Base-by-base conservation (phyloP, 2,113 vertebrate genomes). In the Chamaetylas fuelleborni region DNA sequence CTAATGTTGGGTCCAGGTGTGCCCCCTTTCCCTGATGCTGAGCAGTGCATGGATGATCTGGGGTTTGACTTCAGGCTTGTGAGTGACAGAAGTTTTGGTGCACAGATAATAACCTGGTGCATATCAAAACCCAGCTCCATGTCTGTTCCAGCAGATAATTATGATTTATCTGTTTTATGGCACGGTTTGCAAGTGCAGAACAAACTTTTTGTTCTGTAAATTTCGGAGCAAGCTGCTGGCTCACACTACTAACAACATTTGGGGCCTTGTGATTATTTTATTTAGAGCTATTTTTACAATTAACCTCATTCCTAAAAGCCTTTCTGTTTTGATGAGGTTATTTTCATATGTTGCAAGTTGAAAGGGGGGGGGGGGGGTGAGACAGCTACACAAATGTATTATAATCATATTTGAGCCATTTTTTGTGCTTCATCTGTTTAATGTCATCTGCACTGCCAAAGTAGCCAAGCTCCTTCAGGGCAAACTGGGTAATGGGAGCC, bases 351-450 rank as follows among this genome's bases (percentile, higher is more conserved):
- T 71, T 77, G 57, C 76, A 74, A 90, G 79, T 34, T 86, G 90
- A 91, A 95, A 94, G 8, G 61, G 57, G 36, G 78, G 78, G 8
- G 61, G 57, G 36, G 78, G 78, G 36, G 54, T 70, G 86, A 61
- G 84, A 58, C 81, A 96, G 90, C 80, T 64, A 43, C 17, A 7
- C 90, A 50, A 71, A 67, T 36, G 65, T 86, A 86, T 88, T 86
- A 65, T 91, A 94, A 93, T 95, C 86, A 51, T 62, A 65, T 90
- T 73, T 76, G 76, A 91, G 94, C 84, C 86, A 54, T 85, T 96
- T 95, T 95, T 92, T 92, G 91, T 94, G 88, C 96, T 67, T 97
- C 88, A 86, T 96, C 96, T 95, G 94, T 86, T 96, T 94, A 92
- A 94, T 97, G 96, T 97, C 96, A 92, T 92, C 85, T 73, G 69